Evolutionary conservation across 1,140 invertebrate species (phyloP).

Genomic region (Chrysoperla carnea): DNA sequence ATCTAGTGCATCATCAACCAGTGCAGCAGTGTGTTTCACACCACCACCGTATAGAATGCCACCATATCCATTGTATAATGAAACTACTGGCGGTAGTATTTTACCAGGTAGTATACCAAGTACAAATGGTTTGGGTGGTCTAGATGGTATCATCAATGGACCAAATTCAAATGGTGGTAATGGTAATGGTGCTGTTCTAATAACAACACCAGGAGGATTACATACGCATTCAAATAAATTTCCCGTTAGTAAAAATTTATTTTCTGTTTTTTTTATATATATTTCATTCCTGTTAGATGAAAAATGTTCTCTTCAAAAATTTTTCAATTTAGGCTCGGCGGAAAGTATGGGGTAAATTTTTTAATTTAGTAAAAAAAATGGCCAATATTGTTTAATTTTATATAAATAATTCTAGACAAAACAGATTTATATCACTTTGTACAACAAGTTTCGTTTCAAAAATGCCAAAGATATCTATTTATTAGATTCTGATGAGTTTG

Average conservation of each 20-base stretch:
- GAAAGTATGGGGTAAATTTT: not conserved
- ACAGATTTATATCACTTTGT: too few relatives aligned
- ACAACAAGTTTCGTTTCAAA: too few relatives aligned
- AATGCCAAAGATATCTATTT: too few relatives aligned
- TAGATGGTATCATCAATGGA: constrained; percentile 24
- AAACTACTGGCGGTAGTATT: constrained; percentile 13
- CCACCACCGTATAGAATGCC: constrained; percentile 31
- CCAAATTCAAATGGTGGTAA: constrained; percentile 7
- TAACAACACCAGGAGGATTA: constrained; percentile 27
- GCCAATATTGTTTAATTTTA: too few relatives aligned
- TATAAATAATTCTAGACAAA: too few relatives aligned
- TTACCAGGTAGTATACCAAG: constrained; percentile 24
- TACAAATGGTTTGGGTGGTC: constrained; percentile 18
- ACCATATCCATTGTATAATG: constrained; percentile 24
- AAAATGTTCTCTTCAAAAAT: not conserved
- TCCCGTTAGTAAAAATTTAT: constrained; percentile 37
- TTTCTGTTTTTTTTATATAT: too few relatives aligned
- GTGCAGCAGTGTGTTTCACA: constrained; percentile 7
- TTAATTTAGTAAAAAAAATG: too few relatives aligned
- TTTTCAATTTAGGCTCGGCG: not conserved
- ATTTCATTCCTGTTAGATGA: not conserved
- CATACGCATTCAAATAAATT: constrained; percentile 64
- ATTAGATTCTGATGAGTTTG: too few relatives aligned
- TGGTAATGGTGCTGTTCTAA: constrained; percentile 1
- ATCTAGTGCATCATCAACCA: not conserved